Conservation (phyloP, 2,888 invertebrate species). For the Drosophila lacicola region DNA sequence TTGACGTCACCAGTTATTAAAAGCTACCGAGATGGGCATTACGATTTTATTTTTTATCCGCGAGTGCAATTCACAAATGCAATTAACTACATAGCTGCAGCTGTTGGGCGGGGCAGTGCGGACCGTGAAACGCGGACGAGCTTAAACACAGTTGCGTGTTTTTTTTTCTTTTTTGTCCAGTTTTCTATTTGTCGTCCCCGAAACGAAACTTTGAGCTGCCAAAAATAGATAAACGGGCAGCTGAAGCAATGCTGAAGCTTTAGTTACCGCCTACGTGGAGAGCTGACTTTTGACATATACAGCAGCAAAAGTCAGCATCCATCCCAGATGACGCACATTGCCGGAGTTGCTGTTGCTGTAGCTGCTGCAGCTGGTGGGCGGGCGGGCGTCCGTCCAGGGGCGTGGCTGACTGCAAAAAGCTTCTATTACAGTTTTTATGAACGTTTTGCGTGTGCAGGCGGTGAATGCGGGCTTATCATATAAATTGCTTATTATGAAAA, state of each 20-base stretch:
- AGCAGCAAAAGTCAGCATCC: slow-evolving; percentile 13
- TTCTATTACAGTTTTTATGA: slow-evolving; percentile 11
- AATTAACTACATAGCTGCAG: slow-evolving; percentile 5
- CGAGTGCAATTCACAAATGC: slow-evolving; percentile 7
- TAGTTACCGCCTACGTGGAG: slow-evolving; percentile 4
- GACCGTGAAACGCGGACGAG: too few relatives aligned
- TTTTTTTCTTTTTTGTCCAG: too few relatives aligned
- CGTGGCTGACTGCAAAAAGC: slow-evolving; percentile 16
- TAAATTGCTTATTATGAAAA: not conserved
- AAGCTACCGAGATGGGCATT: slow-evolving; percentile 7
- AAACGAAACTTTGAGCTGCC: slow-evolving; percentile 49
- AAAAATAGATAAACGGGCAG: slow-evolving; percentile 48
- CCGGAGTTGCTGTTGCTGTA: slow-evolving; percentile 2
- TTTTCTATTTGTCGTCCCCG: slow-evolving; percentile 17
- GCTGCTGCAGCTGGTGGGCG: slow-evolving; percentile 16
- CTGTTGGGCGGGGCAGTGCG: not conserved
- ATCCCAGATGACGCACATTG: slow-evolving; percentile 35
- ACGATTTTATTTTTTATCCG: slow-evolving; percentile 5
- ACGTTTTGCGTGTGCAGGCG: not conserved
- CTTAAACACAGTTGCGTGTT: not conserved
- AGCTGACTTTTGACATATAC: slow-evolving; percentile 53
- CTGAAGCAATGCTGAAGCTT: slow-evolving; percentile 25
- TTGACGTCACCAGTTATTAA: slow-evolving; percentile 45
- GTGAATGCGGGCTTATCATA: not conserved
- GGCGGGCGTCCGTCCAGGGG: not conserved